Percentiles rank a stretch among this genome's conserved stretches.
Conservation (phyloP, 2,797 vertebrate genomes). For the Pseudopleuronectes americanus region DNA sequence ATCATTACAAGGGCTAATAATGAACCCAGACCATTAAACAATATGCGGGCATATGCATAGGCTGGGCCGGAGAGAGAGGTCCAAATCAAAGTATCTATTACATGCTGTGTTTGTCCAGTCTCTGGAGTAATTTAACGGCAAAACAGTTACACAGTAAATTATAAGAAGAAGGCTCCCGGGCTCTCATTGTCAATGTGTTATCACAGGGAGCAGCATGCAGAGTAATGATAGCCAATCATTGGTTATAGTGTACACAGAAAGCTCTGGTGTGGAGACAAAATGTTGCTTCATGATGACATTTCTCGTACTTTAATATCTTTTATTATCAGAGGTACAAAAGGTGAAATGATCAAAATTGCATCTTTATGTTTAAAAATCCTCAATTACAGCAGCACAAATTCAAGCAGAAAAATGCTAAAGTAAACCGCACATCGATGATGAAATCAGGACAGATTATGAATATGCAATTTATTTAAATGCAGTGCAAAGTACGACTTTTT, state of each 20-base stretch:
- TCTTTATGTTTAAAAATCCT: neutral
- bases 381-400: neutral
- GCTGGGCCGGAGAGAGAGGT: constrained; percentile 35
- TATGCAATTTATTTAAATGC: neutral
- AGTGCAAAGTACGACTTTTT: neutral
- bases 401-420: neutral
- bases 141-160: constrained; percentile 49
- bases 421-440: neutral
- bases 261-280: constrained; percentile 13
- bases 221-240: constrained; percentile 15
- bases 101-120: constrained; percentile 42
- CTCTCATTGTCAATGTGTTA: constrained; percentile 29
- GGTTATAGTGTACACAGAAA: constrained; percentile 7
- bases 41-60: constrained; percentile 34
- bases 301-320: neutral
- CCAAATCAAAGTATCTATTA: constrained; percentile 55
- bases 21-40: constrained; percentile 62
- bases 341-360: neutral
- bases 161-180: constrained; percentile 35
- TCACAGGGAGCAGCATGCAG: constrained; percentile 30
- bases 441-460: neutral
- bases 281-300: neutral
- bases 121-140: constrained; percentile 57
- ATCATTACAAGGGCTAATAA: constrained; percentile 63
- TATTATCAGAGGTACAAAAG: constrained; percentile 1